phyloP scores from a whole-genome alignment of 2,888 invertebrate species.

The Acanthococcus lagerstroemiae region DNA sequence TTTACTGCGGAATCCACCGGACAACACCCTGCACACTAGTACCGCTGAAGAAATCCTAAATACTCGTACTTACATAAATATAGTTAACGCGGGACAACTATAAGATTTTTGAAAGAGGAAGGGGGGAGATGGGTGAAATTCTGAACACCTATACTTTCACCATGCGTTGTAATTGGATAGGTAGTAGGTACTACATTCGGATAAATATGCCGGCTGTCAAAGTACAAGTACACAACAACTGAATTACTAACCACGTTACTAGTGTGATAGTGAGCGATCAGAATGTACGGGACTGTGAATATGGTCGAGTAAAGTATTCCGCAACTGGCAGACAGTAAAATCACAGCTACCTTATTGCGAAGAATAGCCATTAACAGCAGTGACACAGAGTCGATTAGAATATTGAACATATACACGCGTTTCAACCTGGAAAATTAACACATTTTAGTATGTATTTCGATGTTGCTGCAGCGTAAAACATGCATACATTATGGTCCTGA shows the following conservation, averaged over 20 bases:
- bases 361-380: slow-evolving; percentile 77
- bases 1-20: too few relatives aligned
- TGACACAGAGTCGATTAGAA: slow-evolving; percentile 75
- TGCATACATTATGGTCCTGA: too few relatives aligned
- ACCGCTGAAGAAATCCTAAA: background rate
- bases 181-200: too few relatives aligned
- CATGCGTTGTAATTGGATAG: too few relatives aligned
- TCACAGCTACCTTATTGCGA: slow-evolving; percentile 65
- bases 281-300: slow-evolving; percentile 91
- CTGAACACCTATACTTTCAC: too few relatives aligned
- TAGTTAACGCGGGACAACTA: background rate
- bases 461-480: too few relatives aligned
- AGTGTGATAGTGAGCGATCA: slow-evolving; percentile 91
- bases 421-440: slow-evolving; percentile 62
- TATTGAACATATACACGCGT: slow-evolving; percentile 75
- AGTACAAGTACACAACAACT: too few relatives aligned
- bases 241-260: slow-evolving; percentile 67
- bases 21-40: too few relatives aligned
- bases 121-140: background rate
- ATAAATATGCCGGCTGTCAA: too few relatives aligned
- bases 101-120: background rate
- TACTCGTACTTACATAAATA: background rate
- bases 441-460: too few relatives aligned
- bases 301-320: slow-evolving; percentile 96
- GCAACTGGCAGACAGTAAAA: slow-evolving; percentile 83